Base-by-base conservation (phyloP, 2,797 vertebrate genomes). In the Enteromius paludinosus region DNA sequence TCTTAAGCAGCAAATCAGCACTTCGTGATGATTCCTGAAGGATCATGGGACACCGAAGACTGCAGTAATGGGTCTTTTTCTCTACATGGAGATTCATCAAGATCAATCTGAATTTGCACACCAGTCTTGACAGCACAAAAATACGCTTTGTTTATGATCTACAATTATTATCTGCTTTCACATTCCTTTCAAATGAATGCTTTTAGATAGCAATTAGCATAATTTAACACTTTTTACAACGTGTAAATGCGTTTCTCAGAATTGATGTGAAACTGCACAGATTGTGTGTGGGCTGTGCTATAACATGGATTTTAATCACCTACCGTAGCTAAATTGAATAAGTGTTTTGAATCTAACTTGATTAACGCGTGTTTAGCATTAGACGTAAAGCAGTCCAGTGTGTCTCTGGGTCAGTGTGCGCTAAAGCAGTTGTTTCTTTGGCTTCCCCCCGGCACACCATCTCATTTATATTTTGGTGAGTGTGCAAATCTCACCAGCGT, bases 371-470 rank as follows among this genome's bases (percentile, higher is more conserved):
- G 25, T 79, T 56, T 25, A 25, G 23, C 77, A 14, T 78, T 69
- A 52, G 66, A 71, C 11, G 18, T 35, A 41, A 54, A 75, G 69
- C 43, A 71, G 69, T 45, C 73, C 77, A 80, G 81, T 78, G 75
- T 74, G 83, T 86, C 89, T 85, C 83, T 85, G 84, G 70, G 65
- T 92, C 90, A 88, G 88, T 81, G 84, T 72, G 64, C 80, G 38
- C 86, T 93, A 93, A 94, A 92, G 92, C 89, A 92, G 88, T 88
- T 86, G 90, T 90, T 86, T 90, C 90, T 85, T 92, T 92, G 92
- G 92, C 91, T 86, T 88, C 78, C 83, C 83, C 84, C 89, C 52
- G 85, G 89, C 89, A 84, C 92, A 91, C 92, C 90, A 91, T 92
- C 91, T 91, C 91, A 92, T 93, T 91, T 70, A 93, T 82, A 88